A percentile compares a stretch with the other conserved stretches of the same genome.
phyloP scores from a whole-genome alignment of 2,888 invertebrate species.

The Cephus rjabovi region DNA sequence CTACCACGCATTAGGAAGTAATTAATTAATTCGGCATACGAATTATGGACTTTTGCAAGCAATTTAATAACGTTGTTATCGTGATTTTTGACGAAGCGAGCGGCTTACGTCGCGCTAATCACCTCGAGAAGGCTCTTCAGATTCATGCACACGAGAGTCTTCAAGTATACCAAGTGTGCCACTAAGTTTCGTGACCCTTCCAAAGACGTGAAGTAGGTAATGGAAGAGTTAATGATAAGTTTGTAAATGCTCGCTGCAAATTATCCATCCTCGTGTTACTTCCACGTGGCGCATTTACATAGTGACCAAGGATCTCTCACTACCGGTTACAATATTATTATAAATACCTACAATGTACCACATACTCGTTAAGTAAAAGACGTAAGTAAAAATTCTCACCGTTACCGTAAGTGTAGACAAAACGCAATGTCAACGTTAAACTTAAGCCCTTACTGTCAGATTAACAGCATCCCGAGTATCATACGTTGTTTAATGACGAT shows the following conservation, averaged over 20 bases:
- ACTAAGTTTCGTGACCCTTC: neutral
- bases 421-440: slow-evolving; percentile 43
- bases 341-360: slow-evolving; percentile 33
- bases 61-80: neutral
- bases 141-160: no score
- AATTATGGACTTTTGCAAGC: neutral
- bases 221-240: neutral
- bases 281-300: slow-evolving; percentile 9
- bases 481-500: neutral
- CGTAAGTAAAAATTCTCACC: slow-evolving; percentile 62
- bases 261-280: neutral
- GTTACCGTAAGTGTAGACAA: slow-evolving; percentile 55
- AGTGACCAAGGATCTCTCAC: slow-evolving; percentile 61
- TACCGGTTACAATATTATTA: slow-evolving; percentile 55
- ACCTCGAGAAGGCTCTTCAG: neutral
- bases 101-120: neutral
- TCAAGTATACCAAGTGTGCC: neutral
- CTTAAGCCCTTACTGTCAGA: neutral
- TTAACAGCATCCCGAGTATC: neutral
- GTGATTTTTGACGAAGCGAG: neutral
- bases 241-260: neutral
- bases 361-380: slow-evolving; percentile 51
- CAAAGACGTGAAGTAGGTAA: neutral
- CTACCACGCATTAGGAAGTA: neutral
- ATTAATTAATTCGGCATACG: neutral